A percentile compares a stretch with the other conserved stretches of the same genome.
phyloP scores from a whole-genome alignment of 1,140 invertebrate genomes.

The Drosophila biarmipes region DNA sequence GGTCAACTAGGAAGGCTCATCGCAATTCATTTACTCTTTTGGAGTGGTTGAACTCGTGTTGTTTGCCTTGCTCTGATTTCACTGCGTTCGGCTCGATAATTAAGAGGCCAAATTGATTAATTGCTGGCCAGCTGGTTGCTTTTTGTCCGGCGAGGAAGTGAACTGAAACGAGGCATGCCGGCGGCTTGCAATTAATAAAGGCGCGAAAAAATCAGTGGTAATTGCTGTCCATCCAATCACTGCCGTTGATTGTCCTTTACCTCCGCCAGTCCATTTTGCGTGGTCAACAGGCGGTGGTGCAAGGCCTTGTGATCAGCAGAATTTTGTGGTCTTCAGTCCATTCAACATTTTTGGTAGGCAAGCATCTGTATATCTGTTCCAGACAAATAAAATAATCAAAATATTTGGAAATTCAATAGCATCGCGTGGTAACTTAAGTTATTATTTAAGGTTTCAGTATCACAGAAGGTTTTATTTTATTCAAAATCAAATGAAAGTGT shows the following conservation, averaged over 20 bases:
- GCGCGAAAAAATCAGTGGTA: conserved; percentile 25
- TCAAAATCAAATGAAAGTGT: too few species aligned
- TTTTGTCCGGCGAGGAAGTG: conserved; percentile 7
- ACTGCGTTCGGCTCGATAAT: conserved; percentile 24
- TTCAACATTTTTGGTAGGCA: too few species aligned
- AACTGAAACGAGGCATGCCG: conserved; percentile 7
- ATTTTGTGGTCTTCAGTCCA: neutral
- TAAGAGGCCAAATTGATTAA: conserved; percentile 65
- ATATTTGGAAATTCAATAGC: too few species aligned
- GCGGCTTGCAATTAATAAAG: conserved; percentile 50
- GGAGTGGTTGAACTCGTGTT: conserved; percentile 3
- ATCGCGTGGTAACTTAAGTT: too few species aligned
- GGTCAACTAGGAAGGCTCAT: neutral
- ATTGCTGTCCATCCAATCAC: conserved; percentile 49
- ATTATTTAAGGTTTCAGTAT: too few species aligned
- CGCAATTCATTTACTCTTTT: conserved; percentile 4
- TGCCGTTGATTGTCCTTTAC: conserved; percentile 35
- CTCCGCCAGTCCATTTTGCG: conserved; percentile 1
- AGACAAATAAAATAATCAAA: too few species aligned
- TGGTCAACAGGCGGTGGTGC: neutral
- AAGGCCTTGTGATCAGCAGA: neutral
- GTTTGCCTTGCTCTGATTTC: conserved; percentile 36
- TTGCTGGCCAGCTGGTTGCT: conserved; percentile 36
- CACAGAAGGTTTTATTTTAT: too few species aligned
- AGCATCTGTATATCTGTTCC: too few species aligned